Percentiles rank a stretch among this genome's conserved stretches.
Evolutionary conservation across 2,888 invertebrate species (phyloP).

Genomic region (Heliconius sara): DNA sequence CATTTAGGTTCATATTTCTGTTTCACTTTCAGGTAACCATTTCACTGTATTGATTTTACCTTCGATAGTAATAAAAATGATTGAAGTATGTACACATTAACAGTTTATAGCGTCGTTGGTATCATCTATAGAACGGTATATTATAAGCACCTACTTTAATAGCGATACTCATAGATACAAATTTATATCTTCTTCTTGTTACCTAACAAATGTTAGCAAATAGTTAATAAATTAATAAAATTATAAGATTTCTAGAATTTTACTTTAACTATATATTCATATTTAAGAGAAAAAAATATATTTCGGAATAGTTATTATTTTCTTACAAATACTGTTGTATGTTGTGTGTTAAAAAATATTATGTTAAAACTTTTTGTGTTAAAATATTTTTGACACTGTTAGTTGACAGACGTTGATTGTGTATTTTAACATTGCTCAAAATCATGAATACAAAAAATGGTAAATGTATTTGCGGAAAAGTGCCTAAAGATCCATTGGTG

Average conservation of each 20-base stretch:
- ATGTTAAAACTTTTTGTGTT: neutral
- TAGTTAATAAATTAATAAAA: neutral
- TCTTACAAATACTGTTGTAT: neutral
- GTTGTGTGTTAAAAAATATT: no score
- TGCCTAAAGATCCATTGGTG: conserved; percentile 45
- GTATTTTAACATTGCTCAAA: neutral
- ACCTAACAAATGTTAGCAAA: neutral
- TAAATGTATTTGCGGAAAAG: conserved; percentile 29
- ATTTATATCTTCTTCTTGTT: neutral
- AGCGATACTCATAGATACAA: neutral
- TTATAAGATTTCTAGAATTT: neutral
- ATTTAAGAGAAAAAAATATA: neutral
- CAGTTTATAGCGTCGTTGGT: neutral
- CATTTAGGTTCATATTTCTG: neutral
- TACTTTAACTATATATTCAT: neutral
- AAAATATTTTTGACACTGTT: neutral
- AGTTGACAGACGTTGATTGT: neutral
- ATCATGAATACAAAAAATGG: conserved; percentile 10
- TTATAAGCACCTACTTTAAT: neutral
- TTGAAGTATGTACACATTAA: conserved; percentile 1
- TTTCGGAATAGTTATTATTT: neutral
- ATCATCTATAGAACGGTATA: neutral
- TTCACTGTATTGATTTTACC: conserved; percentile 17
- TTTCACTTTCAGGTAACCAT: neutral
- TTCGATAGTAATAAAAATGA: conserved; percentile 19